Base-by-base conservation (phyloP, 1,140 invertebrate species). In the Drosophila tsacasi region DNA sequence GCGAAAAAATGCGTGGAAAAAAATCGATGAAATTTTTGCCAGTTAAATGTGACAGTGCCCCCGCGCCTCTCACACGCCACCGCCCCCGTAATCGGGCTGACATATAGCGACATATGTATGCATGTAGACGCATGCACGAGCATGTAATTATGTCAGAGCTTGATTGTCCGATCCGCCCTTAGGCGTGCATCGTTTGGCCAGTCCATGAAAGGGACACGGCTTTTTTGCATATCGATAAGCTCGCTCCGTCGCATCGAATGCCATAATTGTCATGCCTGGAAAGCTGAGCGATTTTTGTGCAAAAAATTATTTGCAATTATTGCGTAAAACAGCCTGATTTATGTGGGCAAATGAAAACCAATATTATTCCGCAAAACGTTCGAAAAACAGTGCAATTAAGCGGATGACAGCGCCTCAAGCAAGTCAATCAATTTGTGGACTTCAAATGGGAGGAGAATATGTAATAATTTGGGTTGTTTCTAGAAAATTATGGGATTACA, bases 101-200 rank as follows among this genome's bases (percentile, higher is more conserved):
- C 80, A 83, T 71, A 76, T 69, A 72, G 76, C 25, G 23, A 37
- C 49, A 55, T 37, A 30, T 55, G 49, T 49, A 50, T 37, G 40
- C 64, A 55, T 55, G 37, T 42, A 35, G 64, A 57, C 15, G 49
- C 49, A 68, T 46, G 71, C 75, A 57, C 71, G 76, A 79, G 66
- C 76, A 78, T 83, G 81, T 84, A 84, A 84, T 84, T 84, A 84
- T 83, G 81, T 77, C 81, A 84, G 81, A 77, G 73, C 73, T 73
- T 79, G 81, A 84, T 83, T 80, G 81, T 78, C 81, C 59, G 52
- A 49, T 66, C 67, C 59, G 72, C 81, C 80, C 61, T 62, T 77
- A 63, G 80, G 74, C 62, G 42, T 35, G 54, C 63, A 37, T 68
- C 68, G 63, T 42, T 76, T 65, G 71, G 79, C 64, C 78, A 81